Evolutionary conservation across 2,797 vertebrate genomes (phyloP), one percentile per base, ranked within the genome.

Genomic region (Cirrhinus mrigala): DNA sequence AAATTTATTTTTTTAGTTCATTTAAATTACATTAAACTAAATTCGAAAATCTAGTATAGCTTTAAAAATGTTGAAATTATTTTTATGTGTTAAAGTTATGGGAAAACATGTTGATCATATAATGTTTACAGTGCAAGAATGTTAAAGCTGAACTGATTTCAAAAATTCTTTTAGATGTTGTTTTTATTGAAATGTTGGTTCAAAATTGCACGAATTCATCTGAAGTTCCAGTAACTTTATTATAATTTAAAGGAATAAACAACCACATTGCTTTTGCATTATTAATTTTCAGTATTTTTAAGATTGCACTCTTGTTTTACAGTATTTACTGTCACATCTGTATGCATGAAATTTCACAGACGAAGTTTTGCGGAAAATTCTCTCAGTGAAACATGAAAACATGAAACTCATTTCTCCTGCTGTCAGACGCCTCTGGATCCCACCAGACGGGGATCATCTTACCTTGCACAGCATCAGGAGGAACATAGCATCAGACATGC

Each of bases 391-490:
- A n/a, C n/a, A n/a, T n/a, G n/a, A n/a, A n/a, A n/a, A 18, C 16
- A 20, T 20, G 20, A 46, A 40, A 18, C 11, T 11, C 1, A 12
- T 81, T 40, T 46, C 24, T 58, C 24, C n/a, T 58, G 10, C 3
- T 54, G 9, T 52, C 24, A 18, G 20, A 20, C 44, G 27, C 56
- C 71, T 81, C 68, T 4, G 24, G 14, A 60, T 50, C 29, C 44
- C 83, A 33, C 33, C 48, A 87, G 87, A 54, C 37, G 52, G 78
- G 33, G 22, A 50, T 44, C 24, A 44, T 92, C 96, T 94, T 97
- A 99, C 98, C 98, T 96, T 96, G 95, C 95, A 97, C 92, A 96
- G 96, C 97, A 98, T 99, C 97, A 98, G 97, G 97, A 97, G 94
- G 92, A 95, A 93, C 94, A 95, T 96, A 94, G 94, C 96, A 96